A percentile compares a stretch with the other conserved stretches of the same genome.
These are phyloP conservation scores for Indri indri DNA, from an alignment of 2,113 vertebrate species.

Conservation along the genomic window DNA sequence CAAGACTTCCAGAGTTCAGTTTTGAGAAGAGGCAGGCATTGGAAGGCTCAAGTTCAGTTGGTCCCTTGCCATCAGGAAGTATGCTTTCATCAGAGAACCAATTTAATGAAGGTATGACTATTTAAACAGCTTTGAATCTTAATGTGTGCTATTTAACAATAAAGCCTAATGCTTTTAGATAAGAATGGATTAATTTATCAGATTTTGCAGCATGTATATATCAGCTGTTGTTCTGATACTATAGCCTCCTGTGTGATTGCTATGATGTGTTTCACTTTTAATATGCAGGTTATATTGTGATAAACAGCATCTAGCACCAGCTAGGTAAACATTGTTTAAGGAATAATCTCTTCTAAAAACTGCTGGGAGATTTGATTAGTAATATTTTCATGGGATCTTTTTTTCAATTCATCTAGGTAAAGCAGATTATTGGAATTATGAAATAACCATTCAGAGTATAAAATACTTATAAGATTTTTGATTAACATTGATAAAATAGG, in stretches of 20 bases:
- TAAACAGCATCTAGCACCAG: background rate
- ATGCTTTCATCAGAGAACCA: slow-evolving; percentile 75
- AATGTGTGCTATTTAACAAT: slow-evolving; percentile 1
- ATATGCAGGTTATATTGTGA: background rate
- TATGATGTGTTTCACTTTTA: slow-evolving; percentile 53
- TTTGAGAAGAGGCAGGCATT: slow-evolving; percentile 84
- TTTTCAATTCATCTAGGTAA: slow-evolving; percentile 25
- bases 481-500: slow-evolving; percentile 25
- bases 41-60: slow-evolving; percentile 74
- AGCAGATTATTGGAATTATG: slow-evolving; percentile 36
- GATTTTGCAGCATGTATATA: slow-evolving; percentile 7
- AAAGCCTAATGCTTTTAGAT: slow-evolving; percentile 32
- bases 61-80: slow-evolving; percentile 66
- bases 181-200: slow-evolving; percentile 27
- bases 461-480: slow-evolving; percentile 8
- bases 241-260: background rate
- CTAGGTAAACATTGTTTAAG: slow-evolving; percentile 27
- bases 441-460: background rate
- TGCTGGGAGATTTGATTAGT: slow-evolving; percentile 32
- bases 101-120: slow-evolving; percentile 77
- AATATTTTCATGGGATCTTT: slow-evolving; percentile 35
- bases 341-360: background rate
- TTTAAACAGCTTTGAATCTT: slow-evolving; percentile 15
- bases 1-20: slow-evolving; percentile 90
- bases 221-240: slow-evolving; percentile 26